These are phyloP conservation scores for Hiodon tergisus DNA, from an alignment of 2,113 vertebrate species.

Conservation along the genomic window DNA sequence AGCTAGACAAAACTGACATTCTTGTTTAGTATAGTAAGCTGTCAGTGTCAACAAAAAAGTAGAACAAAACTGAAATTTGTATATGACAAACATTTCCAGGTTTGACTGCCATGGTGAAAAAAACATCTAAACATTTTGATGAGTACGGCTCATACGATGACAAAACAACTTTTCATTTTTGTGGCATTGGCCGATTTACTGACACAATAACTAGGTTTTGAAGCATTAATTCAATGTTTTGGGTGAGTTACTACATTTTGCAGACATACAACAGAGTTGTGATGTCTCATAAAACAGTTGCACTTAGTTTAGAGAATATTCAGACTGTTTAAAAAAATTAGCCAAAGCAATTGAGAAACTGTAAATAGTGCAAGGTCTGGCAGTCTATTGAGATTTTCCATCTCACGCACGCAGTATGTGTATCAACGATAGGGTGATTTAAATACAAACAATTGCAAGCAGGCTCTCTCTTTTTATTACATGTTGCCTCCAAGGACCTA, in stretches of 20 bases:
- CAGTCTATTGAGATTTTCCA: too few relatives aligned
- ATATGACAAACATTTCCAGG: constrained; percentile 16
- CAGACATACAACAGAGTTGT: background rate
- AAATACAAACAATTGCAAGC: too few relatives aligned
- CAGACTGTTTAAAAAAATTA: background rate
- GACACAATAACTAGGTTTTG: constrained; percentile 16
- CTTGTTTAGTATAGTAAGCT: background rate
- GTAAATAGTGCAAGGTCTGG: too few relatives aligned
- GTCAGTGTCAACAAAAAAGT: too few relatives aligned
- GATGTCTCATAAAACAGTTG: background rate
- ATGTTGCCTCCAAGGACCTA: too few relatives aligned
- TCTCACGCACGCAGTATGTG: too few relatives aligned
- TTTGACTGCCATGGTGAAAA: background rate
- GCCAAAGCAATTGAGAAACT: background rate
- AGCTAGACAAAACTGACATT: background rate
- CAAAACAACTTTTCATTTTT: constrained; percentile 7
- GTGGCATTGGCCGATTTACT: constrained; percentile 11
- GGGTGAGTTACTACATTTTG: constrained; percentile 2
- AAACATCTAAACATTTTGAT: constrained; percentile 15
- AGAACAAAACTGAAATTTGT: background rate
- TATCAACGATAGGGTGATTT: too few relatives aligned
- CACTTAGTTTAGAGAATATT: background rate
- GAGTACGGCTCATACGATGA: constrained; percentile 1
- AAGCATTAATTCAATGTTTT: constrained; percentile 16
- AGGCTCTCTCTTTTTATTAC: too few relatives aligned